phyloP scores from a whole-genome alignment of 2,888 invertebrate species.

The Hyposoter dolosus region DNA sequence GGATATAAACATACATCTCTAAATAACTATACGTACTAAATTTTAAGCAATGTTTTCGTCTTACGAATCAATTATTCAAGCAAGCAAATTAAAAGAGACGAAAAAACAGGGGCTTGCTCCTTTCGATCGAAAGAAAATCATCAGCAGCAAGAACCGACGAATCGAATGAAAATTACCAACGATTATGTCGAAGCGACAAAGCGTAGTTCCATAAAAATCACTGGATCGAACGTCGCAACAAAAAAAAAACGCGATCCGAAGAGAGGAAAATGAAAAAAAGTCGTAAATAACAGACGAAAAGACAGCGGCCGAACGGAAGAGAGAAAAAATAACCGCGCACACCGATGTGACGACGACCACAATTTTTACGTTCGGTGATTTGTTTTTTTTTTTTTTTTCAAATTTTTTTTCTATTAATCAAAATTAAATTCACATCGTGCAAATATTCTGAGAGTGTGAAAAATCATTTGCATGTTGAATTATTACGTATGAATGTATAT shows the following conservation, averaged over 20 bases:
- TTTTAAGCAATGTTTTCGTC: conserved; percentile 81
- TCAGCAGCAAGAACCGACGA: neutral
- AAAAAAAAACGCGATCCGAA: conserved; percentile 61
- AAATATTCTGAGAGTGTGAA: conserved; percentile 40
- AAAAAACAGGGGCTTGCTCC: conserved; percentile 8
- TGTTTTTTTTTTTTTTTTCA: neutral
- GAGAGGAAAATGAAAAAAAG: conserved; percentile 32
- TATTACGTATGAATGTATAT: conserved; percentile 15
- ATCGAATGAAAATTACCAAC: conserved; percentile 28
- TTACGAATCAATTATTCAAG: conserved; percentile 70
- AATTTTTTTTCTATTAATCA: conserved; percentile 28
- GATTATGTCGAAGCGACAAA: conserved; percentile 57
- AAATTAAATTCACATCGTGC: conserved; percentile 48
- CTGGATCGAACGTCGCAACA: neutral
- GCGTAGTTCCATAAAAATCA: conserved; percentile 46
- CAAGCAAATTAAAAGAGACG: conserved; percentile 31
- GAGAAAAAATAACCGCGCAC: conserved; percentile 52
- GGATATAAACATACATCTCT: conserved; percentile 77
- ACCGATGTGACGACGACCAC: conserved; percentile 23
- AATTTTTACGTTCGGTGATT: too few relatives aligned
- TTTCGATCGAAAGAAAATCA: conserved; percentile 13
- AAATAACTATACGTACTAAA: conserved; percentile 78
- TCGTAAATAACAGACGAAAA: neutral
- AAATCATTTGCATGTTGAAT: conserved; percentile 44
- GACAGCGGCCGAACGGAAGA: conserved; percentile 64